These are phyloP conservation scores for Tineola bisselliella DNA, from an alignment of 2,888 invertebrate species.

Conservation along the genomic window DNA sequence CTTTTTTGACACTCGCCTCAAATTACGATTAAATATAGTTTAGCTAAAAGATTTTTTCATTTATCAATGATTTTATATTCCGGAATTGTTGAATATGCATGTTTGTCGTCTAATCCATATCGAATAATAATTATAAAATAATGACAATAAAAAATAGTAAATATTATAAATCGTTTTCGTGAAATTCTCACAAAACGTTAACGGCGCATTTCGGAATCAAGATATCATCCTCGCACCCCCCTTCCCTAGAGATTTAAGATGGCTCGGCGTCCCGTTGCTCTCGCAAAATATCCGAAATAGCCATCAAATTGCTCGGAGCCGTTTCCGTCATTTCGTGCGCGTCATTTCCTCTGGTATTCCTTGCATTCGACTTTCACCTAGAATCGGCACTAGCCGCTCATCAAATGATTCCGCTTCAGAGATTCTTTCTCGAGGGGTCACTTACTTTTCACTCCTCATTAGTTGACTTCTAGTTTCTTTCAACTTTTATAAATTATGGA, in stretches of 20 bases:
- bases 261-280: conserved; percentile 2
- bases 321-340: conserved; percentile 34
- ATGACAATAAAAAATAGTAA: too few relatives aligned
- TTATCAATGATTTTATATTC: too few relatives aligned
- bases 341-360: conserved; percentile 31
- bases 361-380: conserved; percentile 11
- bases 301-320: conserved; percentile 27
- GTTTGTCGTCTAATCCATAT: too few relatives aligned
- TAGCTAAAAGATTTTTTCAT: too few relatives aligned
- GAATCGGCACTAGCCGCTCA: conserved; percentile 10
- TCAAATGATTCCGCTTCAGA: conserved; percentile 25
- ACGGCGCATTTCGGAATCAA: conserved; percentile 4
- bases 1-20: background rate
- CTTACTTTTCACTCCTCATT: conserved; percentile 5
- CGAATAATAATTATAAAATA: too few relatives aligned
- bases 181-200: background rate
- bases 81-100: too few relatives aligned
- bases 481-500: background rate
- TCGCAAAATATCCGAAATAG: conserved; percentile 27
- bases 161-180: background rate
- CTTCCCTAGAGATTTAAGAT: conserved; percentile 11
- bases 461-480: background rate
- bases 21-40: too few relatives aligned
- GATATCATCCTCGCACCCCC: background rate
- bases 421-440: conserved; percentile 25